Evolutionary conservation across 2,888 invertebrate genomes (phyloP).

Genomic region (Cryptops parisi): DNA sequence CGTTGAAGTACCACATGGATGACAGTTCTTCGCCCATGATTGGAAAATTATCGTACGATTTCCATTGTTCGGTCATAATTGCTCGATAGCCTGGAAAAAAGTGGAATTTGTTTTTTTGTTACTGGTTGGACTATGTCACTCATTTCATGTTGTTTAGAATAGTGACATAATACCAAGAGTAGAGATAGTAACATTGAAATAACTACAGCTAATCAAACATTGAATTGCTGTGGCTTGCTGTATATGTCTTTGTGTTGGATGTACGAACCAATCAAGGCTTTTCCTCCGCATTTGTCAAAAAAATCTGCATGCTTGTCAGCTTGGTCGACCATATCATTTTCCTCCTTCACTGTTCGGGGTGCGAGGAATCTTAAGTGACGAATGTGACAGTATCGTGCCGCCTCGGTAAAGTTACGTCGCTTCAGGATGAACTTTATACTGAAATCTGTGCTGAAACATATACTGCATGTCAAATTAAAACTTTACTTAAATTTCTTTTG

Average conservation of each 20-base stretch:
- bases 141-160: too few species aligned
- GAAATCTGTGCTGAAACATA: too few species aligned
- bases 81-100: background rate
- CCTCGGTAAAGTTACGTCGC: background rate
- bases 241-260: too few species aligned
- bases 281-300: background rate
- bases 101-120: too few species aligned
- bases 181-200: too few species aligned
- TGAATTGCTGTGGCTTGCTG: too few species aligned
- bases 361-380: background rate
- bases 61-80: background rate
- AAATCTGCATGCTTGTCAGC: background rate
- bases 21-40: background rate
- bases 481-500: too few species aligned
- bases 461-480: too few species aligned
- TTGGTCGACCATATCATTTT: background rate
- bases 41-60: background rate
- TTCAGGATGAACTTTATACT: background rate
- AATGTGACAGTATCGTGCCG: background rate
- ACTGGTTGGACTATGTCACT: too few species aligned
- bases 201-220: too few species aligned
- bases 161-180: too few species aligned
- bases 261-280: background rate
- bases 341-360: background rate
- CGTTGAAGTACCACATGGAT: background rate